These are phyloP conservation scores for Agrotis clavis DNA, from an alignment of 2,888 invertebrate genomes.

Conservation along the genomic window DNA sequence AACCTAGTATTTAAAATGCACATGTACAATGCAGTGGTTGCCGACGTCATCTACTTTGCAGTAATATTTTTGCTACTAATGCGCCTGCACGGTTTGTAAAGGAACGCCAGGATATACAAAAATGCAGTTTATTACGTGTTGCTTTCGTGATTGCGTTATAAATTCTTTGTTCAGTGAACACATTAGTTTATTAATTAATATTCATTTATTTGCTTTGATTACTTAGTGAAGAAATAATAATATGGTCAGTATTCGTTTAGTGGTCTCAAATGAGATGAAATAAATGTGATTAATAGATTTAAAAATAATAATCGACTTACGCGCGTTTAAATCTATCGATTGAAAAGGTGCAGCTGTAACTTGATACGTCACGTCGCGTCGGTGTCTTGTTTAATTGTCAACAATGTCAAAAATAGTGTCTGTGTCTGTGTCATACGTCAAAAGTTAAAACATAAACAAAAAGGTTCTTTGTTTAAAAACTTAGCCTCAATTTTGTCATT, in stretches of 20 bases:
- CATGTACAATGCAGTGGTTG: conserved; percentile 89
- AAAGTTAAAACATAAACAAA: conserved; percentile 32
- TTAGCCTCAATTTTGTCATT: neutral
- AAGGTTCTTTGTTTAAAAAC: conserved; percentile 41
- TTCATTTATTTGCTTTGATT: conserved; percentile 57
- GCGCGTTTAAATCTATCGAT: conserved; percentile 40
- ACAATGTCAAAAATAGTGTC: conserved; percentile 26
- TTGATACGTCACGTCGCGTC: conserved; percentile 15
- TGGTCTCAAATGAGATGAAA: conserved; percentile 1
- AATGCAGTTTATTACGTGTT: conserved; percentile 84
- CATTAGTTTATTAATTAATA: conserved; percentile 29
- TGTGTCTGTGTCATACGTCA: conserved; percentile 36
- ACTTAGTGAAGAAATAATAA: conserved; percentile 65
- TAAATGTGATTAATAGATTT: neutral
- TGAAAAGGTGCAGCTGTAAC: conserved; percentile 19
- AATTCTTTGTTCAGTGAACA: conserved; percentile 69
- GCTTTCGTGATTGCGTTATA: conserved; percentile 77
- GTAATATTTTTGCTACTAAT: conserved; percentile 89
- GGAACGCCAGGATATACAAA: conserved; percentile 82
- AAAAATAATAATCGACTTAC: conserved; percentile 24
- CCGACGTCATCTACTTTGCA: conserved; percentile 90
- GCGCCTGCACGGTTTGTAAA: conserved; percentile 87
- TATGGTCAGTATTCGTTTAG: conserved; percentile 57
- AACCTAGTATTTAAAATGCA: conserved; percentile 89
- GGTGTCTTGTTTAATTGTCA: conserved; percentile 47